Evolutionary conservation across 2,888 invertebrate species (phyloP), one percentile per base, ranked within the genome.

Genomic region (Amphipoea lucens): DNA sequence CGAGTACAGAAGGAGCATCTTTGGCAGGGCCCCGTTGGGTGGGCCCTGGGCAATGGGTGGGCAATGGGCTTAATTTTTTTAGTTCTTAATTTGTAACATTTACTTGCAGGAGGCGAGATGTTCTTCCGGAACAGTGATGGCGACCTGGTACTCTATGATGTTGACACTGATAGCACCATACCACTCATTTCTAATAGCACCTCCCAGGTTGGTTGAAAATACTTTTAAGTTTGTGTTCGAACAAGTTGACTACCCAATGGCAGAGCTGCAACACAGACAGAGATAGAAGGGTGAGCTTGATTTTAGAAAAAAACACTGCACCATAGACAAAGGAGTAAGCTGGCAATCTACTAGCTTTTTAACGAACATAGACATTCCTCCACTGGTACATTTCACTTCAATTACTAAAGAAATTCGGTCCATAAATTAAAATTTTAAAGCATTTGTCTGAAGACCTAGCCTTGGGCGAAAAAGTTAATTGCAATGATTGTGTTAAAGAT

Each of bases 31-130:
- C 45, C 9, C 45, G 42, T 42, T 42, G 1, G 42, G 42, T 42
- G 45, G 36, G 3, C n/a, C 6, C n/a, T 71, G 6, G 12, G 29
- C 29, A 29, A 29, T 29, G 29, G 29, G 29, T 29, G 29, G 29
- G 29, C 29, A 29, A 4, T 23, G 9, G 17, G 14, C 3, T 20
- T n/a, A 1, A 1, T n/a, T 36, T 12, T 14, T 36, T 23, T 17
- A 17, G 3, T n/a, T 75, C 14, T 54, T 66, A 14, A 66, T 78
- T 63, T 51, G 17, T 5, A 67, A 60, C 6, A 2, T 76, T 74
- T 86, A 84, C 89, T 97, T 97, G 40, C 97, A 98, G 98, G 97
- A 90, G 97, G 96, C 82, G 97, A 97, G 91, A 95, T 98, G 83
- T 93, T 98, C 82, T 98, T 97, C 94, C 97, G 97, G 78, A 97